Evolutionary conservation across 1,140 invertebrate species (phyloP), one percentile per base, ranked within the genome.

Genomic region (Drosophila saltans): DNA sequence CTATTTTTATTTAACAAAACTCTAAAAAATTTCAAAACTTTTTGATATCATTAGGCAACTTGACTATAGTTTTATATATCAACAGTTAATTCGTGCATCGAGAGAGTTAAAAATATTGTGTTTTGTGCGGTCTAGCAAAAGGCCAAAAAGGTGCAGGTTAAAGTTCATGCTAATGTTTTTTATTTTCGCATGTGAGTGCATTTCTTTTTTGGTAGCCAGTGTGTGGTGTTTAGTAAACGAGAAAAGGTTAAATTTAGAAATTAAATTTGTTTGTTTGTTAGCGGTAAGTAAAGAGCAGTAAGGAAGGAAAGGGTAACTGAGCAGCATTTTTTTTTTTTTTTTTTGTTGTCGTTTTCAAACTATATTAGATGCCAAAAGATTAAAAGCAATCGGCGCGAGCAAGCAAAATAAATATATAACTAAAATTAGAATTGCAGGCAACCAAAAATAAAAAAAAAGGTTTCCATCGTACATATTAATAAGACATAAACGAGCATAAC

Each of bases 291-390:
- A 21, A 21, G 10, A n/a, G 8, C 21, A 2, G 7, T 26, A 24
- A 24, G 30, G 6, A 40, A 48, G 11, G 11, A 8, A 16, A 45
- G 3, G 21, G n/a, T 70, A 76, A 67, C 73, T 76, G 74, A 77
- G 73, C 60, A 77, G 74, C 74, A 76, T 76, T 66, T 16, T 16
- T 16, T 16, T 76, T 66, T 16, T 16, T 16, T 16, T 16, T 16
- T 16, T 16, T 76, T 66, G 58, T 60, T 61, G 64, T 60, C 65
- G 11, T 52, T 21, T 9, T 21, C n/a, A 48, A 36, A 48, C 21
- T 24, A 24, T 48, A 48, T 48, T 48, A 48, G 4, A 21, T 24
- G 26, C 65, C 72, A 69, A 58, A 68, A 16, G 16, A 36, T 64
- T 26, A 48, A 7, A 58, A 76, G 59, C 39, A 80, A 8, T 56